Percentiles rank a stretch among this genome's conserved stretches.
These are phyloP conservation scores for Tetragonula clypearis DNA, from an alignment of 1,140 invertebrate genomes.

Conservation along the genomic window DNA sequence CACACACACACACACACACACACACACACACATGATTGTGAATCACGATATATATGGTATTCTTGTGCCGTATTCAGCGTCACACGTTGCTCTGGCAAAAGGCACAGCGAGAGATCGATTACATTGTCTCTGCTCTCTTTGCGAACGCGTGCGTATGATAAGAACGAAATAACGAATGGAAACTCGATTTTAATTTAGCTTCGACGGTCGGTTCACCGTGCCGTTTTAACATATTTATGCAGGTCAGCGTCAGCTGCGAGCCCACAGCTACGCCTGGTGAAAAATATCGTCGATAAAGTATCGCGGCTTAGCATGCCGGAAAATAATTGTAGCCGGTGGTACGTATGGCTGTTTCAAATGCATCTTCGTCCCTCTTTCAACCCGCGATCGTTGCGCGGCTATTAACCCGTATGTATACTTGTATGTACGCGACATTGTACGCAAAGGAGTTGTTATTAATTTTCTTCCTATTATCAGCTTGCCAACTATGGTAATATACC, in stretches of 20 bases:
- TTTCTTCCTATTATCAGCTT: not conserved
- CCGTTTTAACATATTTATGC: slow-evolving; percentile 49
- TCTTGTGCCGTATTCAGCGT: not conserved
- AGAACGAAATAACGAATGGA: slow-evolving; percentile 35
- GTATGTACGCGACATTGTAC: not conserved
- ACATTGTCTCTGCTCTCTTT: not conserved
- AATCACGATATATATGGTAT: no score
- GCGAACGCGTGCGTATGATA: slow-evolving; percentile 15
- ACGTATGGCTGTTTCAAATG: slow-evolving; percentile 5
- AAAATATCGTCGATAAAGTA: slow-evolving; percentile 53
- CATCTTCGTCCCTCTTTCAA: slow-evolving; percentile 3
- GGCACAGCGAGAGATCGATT: not conserved
- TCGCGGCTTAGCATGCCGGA: slow-evolving; percentile 15
- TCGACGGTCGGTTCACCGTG: slow-evolving; percentile 29
- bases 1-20: no score
- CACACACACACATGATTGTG: no score
- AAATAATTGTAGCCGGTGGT: slow-evolving; percentile 37
- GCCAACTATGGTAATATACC: no score
- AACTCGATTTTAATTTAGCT: slow-evolving; percentile 62
- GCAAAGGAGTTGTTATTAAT: slow-evolving; percentile 9
- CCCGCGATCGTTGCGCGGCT: not conserved
- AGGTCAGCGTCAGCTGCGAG: slow-evolving; percentile 52
- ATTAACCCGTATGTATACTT: not conserved
- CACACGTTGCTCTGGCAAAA: not conserved
- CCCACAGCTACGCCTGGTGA: slow-evolving; percentile 30